These are phyloP conservation scores for Echinops telfairi DNA, from an alignment of 2,113 vertebrate genomes.

Conservation along the genomic window DNA sequence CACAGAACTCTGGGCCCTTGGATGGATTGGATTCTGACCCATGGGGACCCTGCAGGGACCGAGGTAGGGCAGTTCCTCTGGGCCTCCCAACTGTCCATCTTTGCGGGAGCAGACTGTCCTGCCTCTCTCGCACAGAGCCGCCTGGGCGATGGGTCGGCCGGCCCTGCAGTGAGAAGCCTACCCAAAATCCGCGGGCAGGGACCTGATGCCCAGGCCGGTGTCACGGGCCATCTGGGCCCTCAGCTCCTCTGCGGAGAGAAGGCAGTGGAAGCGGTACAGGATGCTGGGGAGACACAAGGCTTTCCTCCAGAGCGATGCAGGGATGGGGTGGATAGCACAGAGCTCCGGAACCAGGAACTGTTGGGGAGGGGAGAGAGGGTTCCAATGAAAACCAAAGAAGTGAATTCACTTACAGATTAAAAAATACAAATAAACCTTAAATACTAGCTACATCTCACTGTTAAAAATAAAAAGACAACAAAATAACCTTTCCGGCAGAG, in stretches of 20 bases:
- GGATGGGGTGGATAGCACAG: slow-evolving; percentile 99
- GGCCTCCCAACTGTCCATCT: background rate
- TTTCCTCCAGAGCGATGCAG: slow-evolving; percentile 99
- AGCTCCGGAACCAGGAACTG: slow-evolving; percentile 98
- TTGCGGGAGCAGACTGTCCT: too few species aligned
- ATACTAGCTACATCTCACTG: too few species aligned
- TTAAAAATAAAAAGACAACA: background rate
- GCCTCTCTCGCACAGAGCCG: background rate
- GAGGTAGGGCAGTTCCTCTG: too few species aligned
- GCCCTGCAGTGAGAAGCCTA: slow-evolving; percentile 71
- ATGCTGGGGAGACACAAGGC: slow-evolving; percentile 99
- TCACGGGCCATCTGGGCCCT: slow-evolving; percentile 97
- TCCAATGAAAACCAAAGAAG: too few species aligned
- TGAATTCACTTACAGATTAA: too few species aligned
- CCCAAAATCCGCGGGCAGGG: slow-evolving; percentile 97
- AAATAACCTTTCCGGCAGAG: background rate
- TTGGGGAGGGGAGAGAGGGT: too few species aligned
- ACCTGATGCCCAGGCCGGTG: slow-evolving; percentile 95
- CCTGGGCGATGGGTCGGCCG: background rate
- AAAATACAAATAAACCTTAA: too few species aligned
- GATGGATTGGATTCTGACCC: too few species aligned
- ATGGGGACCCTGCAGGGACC: too few species aligned
- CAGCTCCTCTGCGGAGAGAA: slow-evolving; percentile 97
- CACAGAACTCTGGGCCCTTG: background rate
- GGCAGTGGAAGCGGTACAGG: slow-evolving; percentile 98